phyloP scores from a whole-genome alignment of 2,113 vertebrate species.

The Myotis davidii region DNA sequence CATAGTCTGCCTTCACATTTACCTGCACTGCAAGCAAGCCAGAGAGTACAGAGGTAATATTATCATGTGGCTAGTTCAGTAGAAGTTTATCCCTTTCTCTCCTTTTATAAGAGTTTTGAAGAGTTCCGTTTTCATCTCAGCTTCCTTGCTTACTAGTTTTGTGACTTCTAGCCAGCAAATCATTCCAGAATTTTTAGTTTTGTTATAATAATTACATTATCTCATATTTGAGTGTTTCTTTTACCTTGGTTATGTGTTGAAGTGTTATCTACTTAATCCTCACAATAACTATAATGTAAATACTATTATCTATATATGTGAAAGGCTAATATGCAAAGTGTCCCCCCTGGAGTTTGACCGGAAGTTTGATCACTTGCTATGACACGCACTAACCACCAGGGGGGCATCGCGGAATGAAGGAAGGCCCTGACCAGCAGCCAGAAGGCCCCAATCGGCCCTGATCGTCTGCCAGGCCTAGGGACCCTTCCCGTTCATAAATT shows the following conservation, averaged over 20 bases:
- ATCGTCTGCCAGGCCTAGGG: no score
- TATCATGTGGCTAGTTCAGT: background rate
- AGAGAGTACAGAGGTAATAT: background rate
- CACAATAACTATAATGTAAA: background rate
- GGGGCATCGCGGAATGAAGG: no score
- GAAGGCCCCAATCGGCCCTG: no score
- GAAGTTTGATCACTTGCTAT: no score
- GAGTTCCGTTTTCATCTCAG: conserved; percentile 5
- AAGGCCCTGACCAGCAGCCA: no score
- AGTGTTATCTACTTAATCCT: conserved; percentile 18
- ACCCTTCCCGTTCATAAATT: no score
- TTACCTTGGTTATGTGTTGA: background rate
- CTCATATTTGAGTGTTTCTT: conserved; percentile 8
- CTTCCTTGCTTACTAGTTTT: background rate
- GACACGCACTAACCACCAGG: no score
- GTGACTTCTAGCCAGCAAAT: conserved; percentile 8
- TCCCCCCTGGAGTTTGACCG: no score
- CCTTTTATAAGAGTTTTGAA: background rate
- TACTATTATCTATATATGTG: background rate
- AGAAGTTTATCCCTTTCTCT: background rate
- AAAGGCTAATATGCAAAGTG: no score
- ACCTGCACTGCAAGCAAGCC: background rate
- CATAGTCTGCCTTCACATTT: background rate
- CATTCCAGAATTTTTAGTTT: background rate
- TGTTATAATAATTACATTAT: background rate